Evolutionary conservation across 2,888 invertebrate species (phyloP), one percentile per base, ranked within the genome.

Genomic region (Oasisia sp.): DNA sequence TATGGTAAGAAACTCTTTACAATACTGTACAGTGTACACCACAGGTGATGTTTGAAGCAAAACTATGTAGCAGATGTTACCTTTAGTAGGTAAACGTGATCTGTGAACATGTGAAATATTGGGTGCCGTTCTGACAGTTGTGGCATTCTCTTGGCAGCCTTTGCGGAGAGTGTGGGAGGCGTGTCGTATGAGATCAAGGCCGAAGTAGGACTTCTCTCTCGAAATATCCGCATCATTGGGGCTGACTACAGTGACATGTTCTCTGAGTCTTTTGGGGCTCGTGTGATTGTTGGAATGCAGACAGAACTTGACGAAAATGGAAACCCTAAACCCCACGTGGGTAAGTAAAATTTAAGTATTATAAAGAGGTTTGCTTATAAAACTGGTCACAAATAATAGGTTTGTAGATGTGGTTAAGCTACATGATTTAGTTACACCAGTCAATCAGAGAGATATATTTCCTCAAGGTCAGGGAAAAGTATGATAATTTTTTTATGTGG

Each of bases 171-270:
- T n/a, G 74, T 74, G 27, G 74, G 27, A 27, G 74, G 27, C 74
- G 27, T 19, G 27, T 74, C 74, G 27, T 93, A 94, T 74, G 93
- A 12, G 92, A 74, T 74, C 74, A 74, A 74, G 74, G 74, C 74
- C 27, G 95, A 95, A 45, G 96, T 96, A n/a, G 96, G 95, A 27
- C 94, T 96, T 32, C 94, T 96, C 90, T 94, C 95, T 0, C 93
- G 95, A 7, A 96, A 96, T 92, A 95, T 96, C 91, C 95, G 94
- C 92, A 94, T 96, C 44, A 94, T 95, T n/a, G 96, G 96, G 19
- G 92, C 45, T 14, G 91, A 92, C 32, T 92, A 93, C 89, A 32
- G 12, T 19, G 44, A 92, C 14, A 32, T 93, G 89, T n/a, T 89
- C 2, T 58, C 45, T 27, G 89, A 94, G 44, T 92, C 93, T 14